These are phyloP conservation scores for Vandiemenella viatica DNA, from an alignment of 2,888 invertebrate species.

Conservation along the genomic window DNA sequence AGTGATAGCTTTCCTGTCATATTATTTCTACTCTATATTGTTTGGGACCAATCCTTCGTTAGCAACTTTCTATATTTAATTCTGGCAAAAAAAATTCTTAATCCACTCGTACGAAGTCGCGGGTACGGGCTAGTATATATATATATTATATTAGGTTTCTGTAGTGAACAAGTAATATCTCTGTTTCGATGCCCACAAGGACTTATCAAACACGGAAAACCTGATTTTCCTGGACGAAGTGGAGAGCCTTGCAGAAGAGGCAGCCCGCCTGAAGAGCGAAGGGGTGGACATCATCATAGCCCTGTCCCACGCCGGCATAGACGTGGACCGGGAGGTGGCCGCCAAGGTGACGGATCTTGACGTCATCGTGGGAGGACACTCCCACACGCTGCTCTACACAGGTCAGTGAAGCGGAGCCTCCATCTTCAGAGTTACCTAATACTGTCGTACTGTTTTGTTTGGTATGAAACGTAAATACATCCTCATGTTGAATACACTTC, in stretches of 20 bases:
- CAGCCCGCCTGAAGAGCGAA: slow-evolving; percentile 39
- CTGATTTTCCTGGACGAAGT: slow-evolving; percentile 56
- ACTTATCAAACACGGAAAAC: slow-evolving; percentile 30
- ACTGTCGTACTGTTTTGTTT: neutral
- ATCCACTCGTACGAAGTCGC: no score
- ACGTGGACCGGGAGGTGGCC: slow-evolving; percentile 31
- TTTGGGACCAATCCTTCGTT: no score
- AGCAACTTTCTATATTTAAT: no score
- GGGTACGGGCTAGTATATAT: no score
- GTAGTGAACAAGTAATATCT: no score
- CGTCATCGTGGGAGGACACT: slow-evolving; percentile 74
- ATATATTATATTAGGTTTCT: no score
- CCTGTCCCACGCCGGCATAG: slow-evolving; percentile 67
- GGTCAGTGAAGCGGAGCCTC: no score
- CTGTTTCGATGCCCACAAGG: no score
- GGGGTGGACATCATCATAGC: slow-evolving; percentile 65
- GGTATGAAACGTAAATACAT: neutral
- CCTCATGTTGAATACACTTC: neutral
- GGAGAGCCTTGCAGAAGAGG: slow-evolving; percentile 48
- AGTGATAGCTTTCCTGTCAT: no score
- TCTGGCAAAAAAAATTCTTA: no score
- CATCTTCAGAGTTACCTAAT: neutral
- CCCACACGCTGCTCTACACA: slow-evolving; percentile 63
- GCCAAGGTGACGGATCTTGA: slow-evolving; percentile 49
- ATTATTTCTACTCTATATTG: no score